These are phyloP conservation scores for Caloenas nicobarica DNA, from an alignment of 2,113 vertebrate genomes.

Conservation along the genomic window DNA sequence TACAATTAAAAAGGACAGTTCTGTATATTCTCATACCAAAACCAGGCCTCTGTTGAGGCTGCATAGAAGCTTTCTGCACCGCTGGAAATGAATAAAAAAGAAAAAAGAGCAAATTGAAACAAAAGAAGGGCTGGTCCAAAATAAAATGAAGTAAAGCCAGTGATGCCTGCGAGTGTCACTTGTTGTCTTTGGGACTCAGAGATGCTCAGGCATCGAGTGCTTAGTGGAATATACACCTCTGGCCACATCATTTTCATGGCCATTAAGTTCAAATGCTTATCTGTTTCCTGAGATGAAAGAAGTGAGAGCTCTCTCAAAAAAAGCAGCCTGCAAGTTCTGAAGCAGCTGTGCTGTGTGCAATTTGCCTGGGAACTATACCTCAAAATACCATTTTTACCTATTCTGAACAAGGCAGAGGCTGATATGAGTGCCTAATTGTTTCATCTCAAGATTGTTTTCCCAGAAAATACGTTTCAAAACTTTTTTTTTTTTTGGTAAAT, in stretches of 20 bases:
- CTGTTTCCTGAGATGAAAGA: constrained; percentile 31
- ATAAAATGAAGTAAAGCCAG: not conserved
- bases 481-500: constrained; percentile 16
- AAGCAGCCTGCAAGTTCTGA: not conserved
- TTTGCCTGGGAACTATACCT: not conserved
- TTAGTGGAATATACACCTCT: not conserved
- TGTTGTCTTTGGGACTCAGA: not conserved
- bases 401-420: not conserved
- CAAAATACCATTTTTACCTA: constrained; percentile 7
- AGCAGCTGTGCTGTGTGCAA: not conserved
- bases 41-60: not conserved
- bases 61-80: not conserved
- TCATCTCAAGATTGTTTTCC: constrained; percentile 1
- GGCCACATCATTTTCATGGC: constrained; percentile 25
- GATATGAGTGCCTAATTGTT: not conserved
- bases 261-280: constrained; percentile 44
- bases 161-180: not conserved
- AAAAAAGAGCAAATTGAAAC: not conserved
- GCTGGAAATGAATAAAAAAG: not conserved
- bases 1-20: constrained; percentile 21
- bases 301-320: not conserved
- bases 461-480: constrained; percentile 16
- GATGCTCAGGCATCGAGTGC: not conserved
- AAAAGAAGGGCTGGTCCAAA: not conserved
- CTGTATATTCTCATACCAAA: not conserved